Conservation (phyloP, 2,113 vertebrate genomes). For the Prunella himalayana region DNA sequence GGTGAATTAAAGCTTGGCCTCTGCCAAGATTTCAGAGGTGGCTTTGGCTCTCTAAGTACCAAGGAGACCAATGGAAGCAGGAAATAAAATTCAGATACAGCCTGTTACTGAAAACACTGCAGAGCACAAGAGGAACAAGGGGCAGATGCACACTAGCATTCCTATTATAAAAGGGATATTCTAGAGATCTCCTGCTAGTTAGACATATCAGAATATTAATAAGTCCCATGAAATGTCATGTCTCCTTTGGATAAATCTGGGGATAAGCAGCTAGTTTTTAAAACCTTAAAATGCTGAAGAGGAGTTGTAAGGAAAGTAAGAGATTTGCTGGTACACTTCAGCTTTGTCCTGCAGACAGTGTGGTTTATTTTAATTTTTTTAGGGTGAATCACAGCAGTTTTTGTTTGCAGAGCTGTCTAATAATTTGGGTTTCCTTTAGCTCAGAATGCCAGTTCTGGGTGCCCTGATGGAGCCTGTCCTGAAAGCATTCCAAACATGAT, state of each 20-base stretch:
- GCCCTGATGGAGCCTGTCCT: not conserved
- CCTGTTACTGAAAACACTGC: not conserved
- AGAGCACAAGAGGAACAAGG: not conserved
- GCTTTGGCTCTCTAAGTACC: not conserved
- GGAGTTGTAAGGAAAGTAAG: not conserved
- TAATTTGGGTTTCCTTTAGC: not conserved
- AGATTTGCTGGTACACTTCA: not conserved
- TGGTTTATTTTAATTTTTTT: not conserved
- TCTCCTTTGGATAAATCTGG: not conserved
- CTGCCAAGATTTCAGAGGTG: slow-evolving; percentile 16
- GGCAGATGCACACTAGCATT: not conserved
- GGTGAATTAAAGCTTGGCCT: not conserved
- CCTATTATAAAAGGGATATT: not conserved
- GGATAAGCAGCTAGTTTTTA: not conserved
- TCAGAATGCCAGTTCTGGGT: not conserved
- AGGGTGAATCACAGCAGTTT: not conserved
- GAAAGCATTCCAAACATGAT: not conserved
- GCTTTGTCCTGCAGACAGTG: not conserved
- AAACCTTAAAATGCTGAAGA: not conserved
- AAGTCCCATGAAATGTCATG: not conserved
- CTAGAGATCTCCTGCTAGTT: not conserved
- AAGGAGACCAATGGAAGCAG: not conserved
- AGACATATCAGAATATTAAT: not conserved
- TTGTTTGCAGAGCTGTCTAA: not conserved
- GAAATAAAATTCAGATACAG: not conserved